Conservation (phyloP, 2,888 invertebrate species). For the Asteroscopus sphinx region DNA sequence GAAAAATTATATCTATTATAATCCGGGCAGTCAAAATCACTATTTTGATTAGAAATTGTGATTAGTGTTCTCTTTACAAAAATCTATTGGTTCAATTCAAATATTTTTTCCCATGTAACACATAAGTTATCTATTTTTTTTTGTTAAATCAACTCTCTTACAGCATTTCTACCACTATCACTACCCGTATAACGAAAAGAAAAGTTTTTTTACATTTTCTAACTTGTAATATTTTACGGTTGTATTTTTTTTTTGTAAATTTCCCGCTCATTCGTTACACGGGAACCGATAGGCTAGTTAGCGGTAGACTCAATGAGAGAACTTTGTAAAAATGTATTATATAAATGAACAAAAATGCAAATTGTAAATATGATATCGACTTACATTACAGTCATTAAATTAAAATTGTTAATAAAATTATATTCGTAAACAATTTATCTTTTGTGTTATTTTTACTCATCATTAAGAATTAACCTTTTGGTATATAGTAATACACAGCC, state of each 20-base stretch:
- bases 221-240: slow-evolving; percentile 48
- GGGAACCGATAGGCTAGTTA: slow-evolving; percentile 54
- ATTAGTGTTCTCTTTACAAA: background rate
- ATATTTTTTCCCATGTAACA: no score
- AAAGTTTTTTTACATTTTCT: slow-evolving; percentile 42
- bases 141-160: slow-evolving; percentile 13
- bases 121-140: no score
- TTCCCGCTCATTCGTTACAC: slow-evolving; percentile 46
- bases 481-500: background rate
- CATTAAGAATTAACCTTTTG: background rate
- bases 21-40: background rate
- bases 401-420: slow-evolving; percentile 90
- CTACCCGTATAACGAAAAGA: slow-evolving; percentile 28
- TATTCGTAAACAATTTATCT: slow-evolving; percentile 85
- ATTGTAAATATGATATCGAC: slow-evolving; percentile 89
- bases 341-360: slow-evolving; percentile 72
- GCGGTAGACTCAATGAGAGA: slow-evolving; percentile 71
- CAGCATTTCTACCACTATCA: slow-evolving; percentile 47
- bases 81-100: no score
- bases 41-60: background rate
- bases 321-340: slow-evolving; percentile 88
- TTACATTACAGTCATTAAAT: slow-evolving; percentile 89
- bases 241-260: slow-evolving; percentile 62
- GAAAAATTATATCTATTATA: background rate
- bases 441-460: slow-evolving; percentile 72